These are phyloP conservation scores for Phenganax marumi DNA, from an alignment of 92 coral and sea anemone species.

Conservation along the genomic window DNA sequence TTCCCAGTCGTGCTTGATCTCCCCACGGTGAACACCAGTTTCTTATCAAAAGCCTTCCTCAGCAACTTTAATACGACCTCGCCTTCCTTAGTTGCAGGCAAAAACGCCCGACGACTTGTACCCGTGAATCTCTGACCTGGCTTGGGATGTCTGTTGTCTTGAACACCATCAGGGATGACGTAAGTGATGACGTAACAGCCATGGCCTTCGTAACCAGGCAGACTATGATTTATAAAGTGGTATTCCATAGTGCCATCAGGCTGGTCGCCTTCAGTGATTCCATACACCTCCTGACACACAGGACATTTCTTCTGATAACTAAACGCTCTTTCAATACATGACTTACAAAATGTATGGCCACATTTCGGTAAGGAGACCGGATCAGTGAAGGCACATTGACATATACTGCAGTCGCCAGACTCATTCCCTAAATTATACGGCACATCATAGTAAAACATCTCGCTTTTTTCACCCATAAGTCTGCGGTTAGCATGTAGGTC, in stretches of 20 bases:
- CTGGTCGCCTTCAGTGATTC: constrained; percentile 64
- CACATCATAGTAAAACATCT: too few species aligned
- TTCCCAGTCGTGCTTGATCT: constrained; percentile 54
- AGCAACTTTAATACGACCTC: constrained; percentile 61
- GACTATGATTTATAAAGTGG: not conserved
- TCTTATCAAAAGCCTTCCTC: constrained; percentile 73
- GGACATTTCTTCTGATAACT: constrained; percentile 60
- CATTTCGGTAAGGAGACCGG: constrained; percentile 57
- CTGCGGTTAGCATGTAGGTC: too few species aligned
- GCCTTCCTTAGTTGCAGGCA: constrained; percentile 61
- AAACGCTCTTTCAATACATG: constrained; percentile 61
- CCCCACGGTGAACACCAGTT: constrained; percentile 71
- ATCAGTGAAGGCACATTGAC: constrained; percentile 53
- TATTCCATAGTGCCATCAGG: constrained; percentile 68
- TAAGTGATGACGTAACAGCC: constrained; percentile 29
- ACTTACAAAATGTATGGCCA: constrained; percentile 65
- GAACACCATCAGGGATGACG: constrained; percentile 47
- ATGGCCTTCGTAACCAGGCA: constrained; percentile 52
- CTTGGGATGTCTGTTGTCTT: constrained; percentile 66
- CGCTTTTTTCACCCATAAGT: too few species aligned
- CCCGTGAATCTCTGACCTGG: constrained; percentile 65
- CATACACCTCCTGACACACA: constrained; percentile 62
- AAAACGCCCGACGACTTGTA: constrained; percentile 62
- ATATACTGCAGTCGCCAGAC: constrained; percentile 57
- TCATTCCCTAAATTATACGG: constrained; percentile 8